phyloP scores from a whole-genome alignment of 1,140 invertebrate species.

The Tetranychus cinnabarinus region DNA sequence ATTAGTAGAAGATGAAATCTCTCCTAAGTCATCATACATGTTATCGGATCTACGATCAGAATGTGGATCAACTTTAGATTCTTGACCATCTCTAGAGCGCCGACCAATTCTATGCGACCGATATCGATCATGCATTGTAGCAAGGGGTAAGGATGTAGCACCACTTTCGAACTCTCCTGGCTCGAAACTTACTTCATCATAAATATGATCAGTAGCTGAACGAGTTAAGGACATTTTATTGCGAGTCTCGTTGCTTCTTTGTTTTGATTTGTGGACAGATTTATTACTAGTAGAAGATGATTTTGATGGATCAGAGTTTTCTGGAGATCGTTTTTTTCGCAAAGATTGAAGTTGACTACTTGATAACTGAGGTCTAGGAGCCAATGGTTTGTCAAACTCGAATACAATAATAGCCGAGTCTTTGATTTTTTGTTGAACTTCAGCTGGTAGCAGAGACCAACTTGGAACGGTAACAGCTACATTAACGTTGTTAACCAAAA shows the following conservation, averaged over 20 bases:
- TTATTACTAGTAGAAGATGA: not conserved
- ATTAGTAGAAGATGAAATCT: too few species aligned
- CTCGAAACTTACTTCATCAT: not conserved
- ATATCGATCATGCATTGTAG: not conserved
- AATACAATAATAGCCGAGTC: constrained; percentile 16
- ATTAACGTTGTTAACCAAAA: constrained; percentile 17
- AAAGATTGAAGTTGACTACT: not conserved
- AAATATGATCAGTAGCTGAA: not conserved
- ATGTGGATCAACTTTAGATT: too few species aligned
- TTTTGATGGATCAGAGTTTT: not conserved
- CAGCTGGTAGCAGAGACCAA: constrained; percentile 13
- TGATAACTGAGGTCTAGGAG: constrained; percentile 26
- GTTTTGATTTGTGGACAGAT: not conserved
- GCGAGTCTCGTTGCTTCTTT: not conserved
- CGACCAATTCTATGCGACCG: not conserved
- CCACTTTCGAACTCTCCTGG: not conserved
- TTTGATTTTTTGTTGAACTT: constrained; percentile 15
- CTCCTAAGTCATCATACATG: too few species aligned
- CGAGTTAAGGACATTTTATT: too few species aligned
- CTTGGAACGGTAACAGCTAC: constrained; percentile 15
- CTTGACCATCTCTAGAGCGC: too few species aligned
- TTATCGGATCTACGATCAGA: too few species aligned
- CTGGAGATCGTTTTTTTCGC: not conserved
- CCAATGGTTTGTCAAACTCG: constrained; percentile 13
- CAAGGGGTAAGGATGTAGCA: not conserved